Conservation (phyloP, 2,888 invertebrate genomes). For the Drosophila parthenogenetica region DNA sequence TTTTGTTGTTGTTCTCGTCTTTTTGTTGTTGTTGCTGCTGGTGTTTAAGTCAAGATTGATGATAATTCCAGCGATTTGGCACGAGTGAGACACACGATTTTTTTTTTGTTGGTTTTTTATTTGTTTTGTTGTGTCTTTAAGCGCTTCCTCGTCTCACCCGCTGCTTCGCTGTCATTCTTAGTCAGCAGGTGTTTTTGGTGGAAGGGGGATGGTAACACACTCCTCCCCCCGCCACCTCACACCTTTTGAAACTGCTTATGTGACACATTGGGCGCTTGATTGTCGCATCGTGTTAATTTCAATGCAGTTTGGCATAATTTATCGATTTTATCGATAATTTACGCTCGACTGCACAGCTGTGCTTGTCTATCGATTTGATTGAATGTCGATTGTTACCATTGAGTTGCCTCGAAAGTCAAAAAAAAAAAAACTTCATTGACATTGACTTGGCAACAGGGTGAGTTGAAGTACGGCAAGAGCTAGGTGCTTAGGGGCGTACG, state of each 20-base stretch:
- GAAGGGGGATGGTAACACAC: background rate
- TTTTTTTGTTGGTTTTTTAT: background rate
- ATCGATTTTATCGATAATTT: conserved; percentile 44
- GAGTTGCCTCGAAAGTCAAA: conserved; percentile 49
- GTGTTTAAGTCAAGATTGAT: conserved; percentile 62
- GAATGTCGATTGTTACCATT: conserved; percentile 29
- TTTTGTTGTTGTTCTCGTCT: conserved; percentile 26
- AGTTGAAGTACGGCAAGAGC: background rate
- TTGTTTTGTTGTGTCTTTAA: too few relatives aligned
- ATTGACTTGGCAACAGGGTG: conserved; percentile 32
- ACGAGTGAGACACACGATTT: conserved; percentile 52
- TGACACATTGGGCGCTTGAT: conserved; percentile 20
- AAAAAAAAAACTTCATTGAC: conserved; percentile 51
- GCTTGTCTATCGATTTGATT: conserved; percentile 37
- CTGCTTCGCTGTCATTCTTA: conserved; percentile 4
- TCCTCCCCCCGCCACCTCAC: background rate
- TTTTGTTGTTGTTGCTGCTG: conserved; percentile 14
- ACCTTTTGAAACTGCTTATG: conserved; percentile 17
- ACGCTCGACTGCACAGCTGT: conserved; percentile 24
- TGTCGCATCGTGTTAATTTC: conserved; percentile 40
- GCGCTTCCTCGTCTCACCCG: too few relatives aligned
- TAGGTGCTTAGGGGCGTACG: background rate
- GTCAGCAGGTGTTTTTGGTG: background rate
- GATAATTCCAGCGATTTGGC: conserved; percentile 55
- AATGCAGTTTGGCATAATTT: background rate